Evolutionary conservation across 2,888 invertebrate genomes (phyloP).

Genomic region (Leptinotarsa haldemani): DNA sequence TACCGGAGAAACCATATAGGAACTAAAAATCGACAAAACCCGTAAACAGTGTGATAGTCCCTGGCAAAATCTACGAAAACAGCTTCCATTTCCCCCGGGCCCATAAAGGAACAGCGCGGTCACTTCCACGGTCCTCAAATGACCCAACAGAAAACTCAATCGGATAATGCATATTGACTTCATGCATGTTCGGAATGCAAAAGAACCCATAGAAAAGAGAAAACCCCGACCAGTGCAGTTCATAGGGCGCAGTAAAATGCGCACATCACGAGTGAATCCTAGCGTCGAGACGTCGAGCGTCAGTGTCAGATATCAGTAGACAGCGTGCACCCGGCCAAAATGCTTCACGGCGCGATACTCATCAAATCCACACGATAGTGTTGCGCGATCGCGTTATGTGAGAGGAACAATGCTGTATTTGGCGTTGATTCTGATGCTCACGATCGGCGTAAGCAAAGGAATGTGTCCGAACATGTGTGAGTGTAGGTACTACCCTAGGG

Average conservation of each 20-base stretch:
- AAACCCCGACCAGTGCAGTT: constrained; percentile 17
- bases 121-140: constrained; percentile 19
- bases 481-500: constrained; percentile 50
- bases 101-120: constrained; percentile 18
- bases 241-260: constrained; percentile 47
- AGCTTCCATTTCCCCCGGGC: background rate
- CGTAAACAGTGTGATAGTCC: background rate
- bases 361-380: constrained; percentile 32
- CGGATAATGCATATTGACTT: constrained; percentile 34
- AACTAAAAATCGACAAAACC: background rate
- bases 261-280: constrained; percentile 48
- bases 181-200: constrained; percentile 32
- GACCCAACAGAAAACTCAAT: constrained; percentile 33
- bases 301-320: constrained; percentile 44
- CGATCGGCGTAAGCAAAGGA: constrained; percentile 54
- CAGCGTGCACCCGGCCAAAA: constrained; percentile 33
- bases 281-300: constrained; percentile 44
- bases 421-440: constrained; percentile 57
- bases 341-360: constrained; percentile 30
- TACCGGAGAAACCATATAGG: constrained; percentile 2
- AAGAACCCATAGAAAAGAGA: constrained; percentile 24
- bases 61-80: background rate
- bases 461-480: constrained; percentile 59
- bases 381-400: constrained; percentile 44
- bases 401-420: constrained; percentile 58